Evolutionary conservation across 2,888 invertebrate species (phyloP).

Genomic region (Rhaphigaster nebulosa): DNA sequence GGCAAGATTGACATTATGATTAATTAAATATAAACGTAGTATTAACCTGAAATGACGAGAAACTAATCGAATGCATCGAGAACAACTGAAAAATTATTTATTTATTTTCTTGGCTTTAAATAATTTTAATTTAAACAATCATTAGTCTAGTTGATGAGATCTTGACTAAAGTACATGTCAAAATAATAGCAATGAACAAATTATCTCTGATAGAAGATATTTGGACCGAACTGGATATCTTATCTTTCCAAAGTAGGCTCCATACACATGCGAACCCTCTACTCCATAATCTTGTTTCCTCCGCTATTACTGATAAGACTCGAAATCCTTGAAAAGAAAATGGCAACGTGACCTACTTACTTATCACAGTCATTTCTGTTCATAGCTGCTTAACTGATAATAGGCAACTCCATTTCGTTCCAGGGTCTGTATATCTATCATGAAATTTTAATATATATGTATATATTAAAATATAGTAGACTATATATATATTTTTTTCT

Average conservation of each 20-base stretch:
- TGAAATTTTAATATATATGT: not conserved
- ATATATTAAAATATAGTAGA: no score
- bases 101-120: not conserved
- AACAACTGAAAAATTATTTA: no score
- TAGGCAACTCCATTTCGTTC: not conserved
- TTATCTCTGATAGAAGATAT: not conserved
- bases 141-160: not conserved
- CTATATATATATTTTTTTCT: no score
- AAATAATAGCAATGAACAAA: not conserved
- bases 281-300: not conserved
- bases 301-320: not conserved
- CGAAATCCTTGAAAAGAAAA: conserved; percentile 10
- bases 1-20: no score
- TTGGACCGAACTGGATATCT: not conserved
- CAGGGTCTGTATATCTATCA: not conserved
- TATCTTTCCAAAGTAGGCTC: not conserved
- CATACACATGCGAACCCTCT: conserved; percentile 4
- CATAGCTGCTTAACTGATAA: not conserved
- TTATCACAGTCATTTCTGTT: not conserved
- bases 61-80: no score
- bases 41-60: no score
- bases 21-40: no score
- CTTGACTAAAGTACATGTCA: not conserved
- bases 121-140: not conserved
- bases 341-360: conserved; percentile 10